Base-by-base conservation (phyloP, 2,113 vertebrate species). In the Serilophus lunatus region DNA sequence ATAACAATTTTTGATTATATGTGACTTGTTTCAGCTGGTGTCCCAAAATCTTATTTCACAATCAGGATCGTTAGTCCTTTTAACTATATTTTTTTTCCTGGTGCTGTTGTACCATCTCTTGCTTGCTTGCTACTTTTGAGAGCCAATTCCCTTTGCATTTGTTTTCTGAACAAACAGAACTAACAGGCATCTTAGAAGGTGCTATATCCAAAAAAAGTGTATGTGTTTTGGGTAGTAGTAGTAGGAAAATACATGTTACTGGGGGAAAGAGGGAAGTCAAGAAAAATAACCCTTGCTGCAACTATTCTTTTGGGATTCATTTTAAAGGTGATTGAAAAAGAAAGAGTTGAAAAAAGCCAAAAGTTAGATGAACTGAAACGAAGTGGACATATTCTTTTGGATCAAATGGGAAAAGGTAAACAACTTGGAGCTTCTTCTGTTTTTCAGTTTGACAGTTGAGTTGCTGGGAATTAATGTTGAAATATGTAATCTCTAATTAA, bases 371-470 rank as follows among this genome's bases (percentile, higher is more conserved):
- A 99, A 44, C 80, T 98, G 92, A 97, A 96, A 22, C 97, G 92
- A 76, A 98, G 90, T 38, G 99, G 98, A 82, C 98, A 98, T 51
- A 86, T 77, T 57, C 83, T 99, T 88, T 92, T 98, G 94, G 98
- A 98, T 53, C 98, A 99, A 92, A 96, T 99, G 95, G 98, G 98
- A 96, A 99, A 98, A 98, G 99, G 99, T 99, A 97, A 81, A 75
- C 54, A 49, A 14, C 10, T 42, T 81, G 20, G 29, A 71, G 4
- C 1, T 49, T 83, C 61, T 92, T 66, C 51, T 86, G 10, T 42
- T 74, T 38, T 51, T 28, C 42, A 33, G 44, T 86, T 91, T 86
- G 33, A 49, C 8, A 36, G 20, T 26, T 70, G 60, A 51, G 8
- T 60, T 88, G 17, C 15, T 92, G 31, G 36, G 40, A 68, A 90